Base-by-base conservation (phyloP, 2,113 vertebrate genomes). In the Lagopus leucura region DNA sequence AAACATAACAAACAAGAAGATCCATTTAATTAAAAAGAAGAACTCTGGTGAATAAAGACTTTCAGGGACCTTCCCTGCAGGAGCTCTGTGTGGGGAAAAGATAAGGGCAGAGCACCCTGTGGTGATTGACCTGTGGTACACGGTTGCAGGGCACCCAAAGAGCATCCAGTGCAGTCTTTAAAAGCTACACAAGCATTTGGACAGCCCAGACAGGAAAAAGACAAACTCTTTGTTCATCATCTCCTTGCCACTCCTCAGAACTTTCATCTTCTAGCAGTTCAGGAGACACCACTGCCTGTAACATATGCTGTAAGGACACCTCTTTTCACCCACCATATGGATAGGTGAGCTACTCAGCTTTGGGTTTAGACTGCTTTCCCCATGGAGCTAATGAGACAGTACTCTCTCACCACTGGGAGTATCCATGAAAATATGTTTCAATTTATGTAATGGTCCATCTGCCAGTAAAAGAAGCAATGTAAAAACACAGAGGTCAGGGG, bases 401-500 rank as follows among this genome's bases (percentile, higher is more conserved):
- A 75, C 61, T 96, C 91, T 69, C 63, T 63, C 55, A 65, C 93
- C 83, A 69, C 57, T 18, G 85, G 93, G 91, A 90, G 63, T 81
- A 97, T 19, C 80, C 81, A 50, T 42, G 73, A 90, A 95, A 96
- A 80, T 92, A 95, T 93, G 95, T 94, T 97, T 93, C 92, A 88
- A 96, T 97, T 97, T 96, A 86, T 69, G 75, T 95, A 97, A 95
- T 88, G 93, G 92, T 95, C 74, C 64, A 92, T 97, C 91, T 96
- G 96, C 94, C 89, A 78, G 75, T 71, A 77, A 40, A 82, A 94
- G 92, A 86, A 79, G 78, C 93, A 87, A 84, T 88, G 95, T 88
- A 82, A 94, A 95, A 92, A 95, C 90, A 89, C 65, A 75, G 84
- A 67, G 97, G 97, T 98, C 97, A 97, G 97, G 97, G 96, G 97